A percentile compares a stretch with the other conserved stretches of the same genome.
Conservation (phyloP, 2,797 vertebrate species). For the Etheostoma nigrum region DNA sequence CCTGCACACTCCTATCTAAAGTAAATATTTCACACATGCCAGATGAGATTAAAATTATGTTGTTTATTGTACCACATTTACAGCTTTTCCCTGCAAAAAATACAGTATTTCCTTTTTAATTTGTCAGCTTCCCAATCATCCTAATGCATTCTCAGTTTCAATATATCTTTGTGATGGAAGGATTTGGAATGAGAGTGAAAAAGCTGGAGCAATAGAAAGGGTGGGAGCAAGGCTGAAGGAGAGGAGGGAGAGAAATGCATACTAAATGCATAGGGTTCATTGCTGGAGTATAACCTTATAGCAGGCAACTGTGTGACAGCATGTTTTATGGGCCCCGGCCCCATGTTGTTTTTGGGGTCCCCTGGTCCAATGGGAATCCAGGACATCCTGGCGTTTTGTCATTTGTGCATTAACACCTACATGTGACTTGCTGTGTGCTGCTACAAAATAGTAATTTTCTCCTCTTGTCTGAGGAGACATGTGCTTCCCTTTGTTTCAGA, state of each 20-base stretch:
- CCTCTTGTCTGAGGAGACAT: too few species aligned
- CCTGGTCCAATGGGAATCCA: too few species aligned
- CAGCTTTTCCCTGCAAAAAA: conserved; percentile 17
- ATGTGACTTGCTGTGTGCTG: too few species aligned
- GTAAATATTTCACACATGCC: conserved; percentile 29
- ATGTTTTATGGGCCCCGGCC: too few species aligned
- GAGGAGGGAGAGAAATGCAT: conserved; percentile 15
- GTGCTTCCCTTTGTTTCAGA: too few species aligned
- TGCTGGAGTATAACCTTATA: conserved; percentile 3
- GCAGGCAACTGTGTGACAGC: background rate
- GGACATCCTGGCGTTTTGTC: too few species aligned
- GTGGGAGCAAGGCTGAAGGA: conserved; percentile 4
- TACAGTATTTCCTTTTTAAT: conserved; percentile 19
- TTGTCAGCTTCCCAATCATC: conserved; percentile 51
- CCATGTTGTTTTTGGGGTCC: too few species aligned
- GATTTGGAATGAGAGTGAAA: conserved; percentile 52
- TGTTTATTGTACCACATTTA: conserved; percentile 47
- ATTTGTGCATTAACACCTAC: too few species aligned
- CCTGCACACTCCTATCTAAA: conserved; percentile 23
- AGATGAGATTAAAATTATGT: conserved; percentile 41
- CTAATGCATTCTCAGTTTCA: conserved; percentile 63
- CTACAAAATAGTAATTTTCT: too few species aligned
- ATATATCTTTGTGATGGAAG: conserved; percentile 56
- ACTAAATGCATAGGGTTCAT: conserved; percentile 27
- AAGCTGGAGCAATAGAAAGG: conserved; percentile 23